These are phyloP conservation scores for Panthera uncia DNA, from an alignment of 2,113 vertebrate species.

Conservation along the genomic window DNA sequence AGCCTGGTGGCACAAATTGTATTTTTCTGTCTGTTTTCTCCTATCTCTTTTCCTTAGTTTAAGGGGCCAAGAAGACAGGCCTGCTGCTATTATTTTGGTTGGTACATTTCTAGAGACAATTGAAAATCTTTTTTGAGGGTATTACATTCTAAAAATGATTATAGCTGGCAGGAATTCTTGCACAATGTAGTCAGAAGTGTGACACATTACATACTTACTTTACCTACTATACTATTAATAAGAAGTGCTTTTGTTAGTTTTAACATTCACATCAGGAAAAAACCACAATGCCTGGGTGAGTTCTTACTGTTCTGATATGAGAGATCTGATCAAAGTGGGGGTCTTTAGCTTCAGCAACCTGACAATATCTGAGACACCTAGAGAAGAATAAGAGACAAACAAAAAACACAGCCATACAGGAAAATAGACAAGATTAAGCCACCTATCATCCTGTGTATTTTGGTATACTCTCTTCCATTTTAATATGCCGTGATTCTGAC, in stretches of 20 bases:
- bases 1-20: background rate
- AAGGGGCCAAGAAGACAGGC: background rate
- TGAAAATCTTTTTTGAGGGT: background rate
- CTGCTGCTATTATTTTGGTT: background rate
- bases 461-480: background rate
- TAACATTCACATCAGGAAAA: background rate
- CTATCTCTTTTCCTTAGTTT: background rate
- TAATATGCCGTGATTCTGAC: background rate
- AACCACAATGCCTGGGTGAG: background rate
- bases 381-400: background rate
- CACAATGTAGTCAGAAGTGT: background rate
- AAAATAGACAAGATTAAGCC: background rate
- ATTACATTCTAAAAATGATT: background rate
- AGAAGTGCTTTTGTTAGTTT: background rate
- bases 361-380: background rate
- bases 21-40: background rate
- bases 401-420: background rate
- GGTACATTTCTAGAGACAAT: conserved; percentile 8
- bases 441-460: background rate
- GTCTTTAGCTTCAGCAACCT: background rate
- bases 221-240: background rate
- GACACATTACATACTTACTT: background rate
- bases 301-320: background rate
- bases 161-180: background rate
- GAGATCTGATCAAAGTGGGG: background rate